Evolutionary conservation across 2,113 vertebrate species (phyloP).

Genomic region (Laticauda laticaudata): DNA sequence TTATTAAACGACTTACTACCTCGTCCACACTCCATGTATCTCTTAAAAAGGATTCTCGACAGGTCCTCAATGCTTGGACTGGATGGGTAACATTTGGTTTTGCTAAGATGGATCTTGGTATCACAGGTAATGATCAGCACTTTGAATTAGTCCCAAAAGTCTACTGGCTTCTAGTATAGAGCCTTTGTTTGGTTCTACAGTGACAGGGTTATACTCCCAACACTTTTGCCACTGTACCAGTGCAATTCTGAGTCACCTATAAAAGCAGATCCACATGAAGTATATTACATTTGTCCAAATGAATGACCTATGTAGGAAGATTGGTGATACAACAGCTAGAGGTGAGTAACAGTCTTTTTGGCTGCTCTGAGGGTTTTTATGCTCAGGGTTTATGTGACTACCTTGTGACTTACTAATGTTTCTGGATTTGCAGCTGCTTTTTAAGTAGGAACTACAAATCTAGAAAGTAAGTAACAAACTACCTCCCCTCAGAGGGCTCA

Average conservation of each 20-base stretch:
- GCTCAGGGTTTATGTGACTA: not conserved
- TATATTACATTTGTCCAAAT: not conserved
- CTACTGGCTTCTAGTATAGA: not conserved
- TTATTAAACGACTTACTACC: not conserved
- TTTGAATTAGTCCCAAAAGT: not conserved
- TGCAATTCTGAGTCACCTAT: not conserved
- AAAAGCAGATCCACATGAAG: not conserved
- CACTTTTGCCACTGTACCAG: not conserved
- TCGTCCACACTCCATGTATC: not conserved
- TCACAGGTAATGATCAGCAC: not conserved
- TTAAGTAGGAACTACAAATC: not conserved
- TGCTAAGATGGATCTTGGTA: not conserved
- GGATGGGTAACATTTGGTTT: not conserved
- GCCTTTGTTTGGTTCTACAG: not conserved
- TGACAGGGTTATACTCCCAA: not conserved
- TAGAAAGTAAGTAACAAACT: not conserved
- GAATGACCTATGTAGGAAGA: not conserved
- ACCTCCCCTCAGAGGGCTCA: not conserved
- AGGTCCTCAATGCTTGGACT: not conserved
- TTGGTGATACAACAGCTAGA: not conserved
- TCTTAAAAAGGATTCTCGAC: not conserved
- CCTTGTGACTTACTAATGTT: not conserved
- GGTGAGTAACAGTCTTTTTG: not conserved
- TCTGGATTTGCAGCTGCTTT: not conserved
- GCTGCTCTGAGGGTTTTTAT: not conserved